Evolutionary conservation across 2,797 vertebrate species (phyloP).

Genomic region (Alauda arvensis): DNA sequence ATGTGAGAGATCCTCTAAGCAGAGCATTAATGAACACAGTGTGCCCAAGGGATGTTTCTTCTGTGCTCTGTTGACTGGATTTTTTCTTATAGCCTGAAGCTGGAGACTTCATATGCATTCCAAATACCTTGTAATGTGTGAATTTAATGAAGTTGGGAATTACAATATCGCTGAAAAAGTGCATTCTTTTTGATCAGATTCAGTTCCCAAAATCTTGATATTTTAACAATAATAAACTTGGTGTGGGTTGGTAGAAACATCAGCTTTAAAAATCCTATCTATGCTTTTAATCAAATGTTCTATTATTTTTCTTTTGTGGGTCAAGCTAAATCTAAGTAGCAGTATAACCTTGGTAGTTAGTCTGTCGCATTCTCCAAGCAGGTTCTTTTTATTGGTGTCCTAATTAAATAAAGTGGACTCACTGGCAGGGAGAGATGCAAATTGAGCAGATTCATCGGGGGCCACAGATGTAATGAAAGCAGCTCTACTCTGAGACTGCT

Average conservation of each 20-base stretch:
- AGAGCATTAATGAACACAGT: not conserved
- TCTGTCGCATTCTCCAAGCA: not conserved
- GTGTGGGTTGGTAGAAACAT: not conserved
- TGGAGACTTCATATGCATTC: not conserved
- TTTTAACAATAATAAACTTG: not conserved
- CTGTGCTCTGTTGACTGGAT: not conserved
- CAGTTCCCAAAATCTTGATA: not conserved
- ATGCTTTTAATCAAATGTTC: not conserved
- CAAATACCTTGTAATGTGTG: not conserved
- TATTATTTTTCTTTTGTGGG: not conserved
- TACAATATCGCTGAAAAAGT: not conserved
- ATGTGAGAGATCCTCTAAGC: not conserved
- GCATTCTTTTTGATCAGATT: not conserved
- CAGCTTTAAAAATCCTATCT: not conserved
- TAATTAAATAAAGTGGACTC: conserved; percentile 28
- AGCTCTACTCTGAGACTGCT: not conserved
- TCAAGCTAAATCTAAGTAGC: not conserved
- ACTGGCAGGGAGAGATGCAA: not conserved
- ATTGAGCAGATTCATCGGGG: not conserved
- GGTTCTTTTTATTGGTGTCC: not conserved
- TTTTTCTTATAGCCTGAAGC: conserved; percentile 8
- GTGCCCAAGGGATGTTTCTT: not conserved
- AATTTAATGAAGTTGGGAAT: conserved; percentile 27
- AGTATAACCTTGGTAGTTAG: not conserved
- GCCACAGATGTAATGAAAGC: not conserved